Percentiles rank a stretch among this genome's conserved stretches.
Evolutionary conservation across 2,888 invertebrate genomes (phyloP).

Genomic region (Meta bourneti): DNA sequence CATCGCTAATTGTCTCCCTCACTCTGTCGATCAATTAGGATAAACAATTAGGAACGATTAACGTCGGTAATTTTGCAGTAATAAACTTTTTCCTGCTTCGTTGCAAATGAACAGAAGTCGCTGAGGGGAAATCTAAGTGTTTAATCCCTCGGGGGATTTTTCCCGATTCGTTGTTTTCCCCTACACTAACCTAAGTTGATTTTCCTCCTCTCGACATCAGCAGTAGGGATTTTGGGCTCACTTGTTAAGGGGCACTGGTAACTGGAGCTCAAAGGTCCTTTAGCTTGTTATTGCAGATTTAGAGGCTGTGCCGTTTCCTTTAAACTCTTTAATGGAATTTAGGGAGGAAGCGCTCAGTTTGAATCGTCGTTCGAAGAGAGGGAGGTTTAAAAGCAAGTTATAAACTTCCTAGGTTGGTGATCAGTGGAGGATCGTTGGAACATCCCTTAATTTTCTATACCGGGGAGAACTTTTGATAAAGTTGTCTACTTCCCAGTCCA

Average conservation of each 20-base stretch:
- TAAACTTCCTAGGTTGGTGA: too few relatives aligned
- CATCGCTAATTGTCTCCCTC: conserved; percentile 57
- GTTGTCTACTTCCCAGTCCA: too few relatives aligned
- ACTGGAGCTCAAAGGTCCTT: not conserved
- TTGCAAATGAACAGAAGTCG: conserved; percentile 6
- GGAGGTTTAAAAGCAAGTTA: too few relatives aligned
- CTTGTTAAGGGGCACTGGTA: not conserved
- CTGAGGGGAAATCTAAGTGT: conserved; percentile 28
- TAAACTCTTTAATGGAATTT: not conserved
- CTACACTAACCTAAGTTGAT: conserved; percentile 24
- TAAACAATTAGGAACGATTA: conserved; percentile 62
- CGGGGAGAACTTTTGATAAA: too few relatives aligned
- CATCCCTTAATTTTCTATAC: too few relatives aligned
- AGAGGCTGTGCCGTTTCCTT: not conserved
- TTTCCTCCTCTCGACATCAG: not conserved
- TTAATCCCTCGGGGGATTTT: conserved; percentile 47
- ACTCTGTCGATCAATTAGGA: conserved; percentile 53
- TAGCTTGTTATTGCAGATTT: conserved; percentile 14
- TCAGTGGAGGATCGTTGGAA: too few relatives aligned
- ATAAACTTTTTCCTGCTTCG: conserved; percentile 23
- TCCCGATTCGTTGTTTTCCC: not conserved
- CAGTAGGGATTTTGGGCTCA: not conserved
- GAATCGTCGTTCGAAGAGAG: too few relatives aligned
- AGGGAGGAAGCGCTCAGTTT: not conserved
- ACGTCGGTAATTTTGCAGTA: conserved; percentile 16